phyloP scores from a whole-genome alignment of 1,140 invertebrate genomes.

The Scaptomyza graminum region DNA sequence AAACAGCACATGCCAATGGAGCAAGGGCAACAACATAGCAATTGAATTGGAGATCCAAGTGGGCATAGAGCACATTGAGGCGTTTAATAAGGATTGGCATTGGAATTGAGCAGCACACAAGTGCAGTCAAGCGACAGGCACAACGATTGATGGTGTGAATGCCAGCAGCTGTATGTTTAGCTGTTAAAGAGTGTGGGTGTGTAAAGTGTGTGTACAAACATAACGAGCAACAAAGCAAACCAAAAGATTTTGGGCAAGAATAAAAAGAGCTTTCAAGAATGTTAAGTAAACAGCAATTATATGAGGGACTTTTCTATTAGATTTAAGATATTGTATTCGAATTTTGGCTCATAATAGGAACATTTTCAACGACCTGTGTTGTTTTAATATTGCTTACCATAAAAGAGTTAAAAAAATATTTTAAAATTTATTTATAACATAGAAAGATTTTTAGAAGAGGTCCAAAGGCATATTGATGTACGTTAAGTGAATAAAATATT shows the following conservation, averaged over 20 bases:
- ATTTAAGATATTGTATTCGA: too few relatives aligned
- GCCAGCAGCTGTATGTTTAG: conserved; percentile 52
- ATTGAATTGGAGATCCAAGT: conserved; percentile 2
- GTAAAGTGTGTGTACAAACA: not conserved
- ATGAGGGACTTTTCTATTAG: too few relatives aligned
- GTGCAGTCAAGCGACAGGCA: conserved; percentile 43
- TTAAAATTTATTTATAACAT: too few relatives aligned
- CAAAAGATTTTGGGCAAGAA: not conserved
- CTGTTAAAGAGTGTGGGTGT: conserved; percentile 10
- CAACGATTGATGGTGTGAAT: conserved; percentile 65
- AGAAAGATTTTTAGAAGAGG: too few relatives aligned
- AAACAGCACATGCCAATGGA: not conserved
- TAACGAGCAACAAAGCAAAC: not conserved
- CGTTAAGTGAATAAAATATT: too few relatives aligned
- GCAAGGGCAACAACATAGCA: not conserved
- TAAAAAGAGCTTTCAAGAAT: too few relatives aligned
- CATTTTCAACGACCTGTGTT: too few relatives aligned
- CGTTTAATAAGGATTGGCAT: conserved; percentile 33
- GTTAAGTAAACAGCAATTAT: too few relatives aligned
- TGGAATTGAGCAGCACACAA: conserved; percentile 15
- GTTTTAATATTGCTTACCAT: too few relatives aligned
- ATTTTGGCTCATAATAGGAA: too few relatives aligned
- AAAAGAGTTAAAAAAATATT: too few relatives aligned
- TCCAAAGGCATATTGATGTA: too few relatives aligned
- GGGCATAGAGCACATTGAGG: conserved; percentile 33